phyloP scores from a whole-genome alignment of 2,888 invertebrate genomes.

The Drosophila testacea region DNA sequence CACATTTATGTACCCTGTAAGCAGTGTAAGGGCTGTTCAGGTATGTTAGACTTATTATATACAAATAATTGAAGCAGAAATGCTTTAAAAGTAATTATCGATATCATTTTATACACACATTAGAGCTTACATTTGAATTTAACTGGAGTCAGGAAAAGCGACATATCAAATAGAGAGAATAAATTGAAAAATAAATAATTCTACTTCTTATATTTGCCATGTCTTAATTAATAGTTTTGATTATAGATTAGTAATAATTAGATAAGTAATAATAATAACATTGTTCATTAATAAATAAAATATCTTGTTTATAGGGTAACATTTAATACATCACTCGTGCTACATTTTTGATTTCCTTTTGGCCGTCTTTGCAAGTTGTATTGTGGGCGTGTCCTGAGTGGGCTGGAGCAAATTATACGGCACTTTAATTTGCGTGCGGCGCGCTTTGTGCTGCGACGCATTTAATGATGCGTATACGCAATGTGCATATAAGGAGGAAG shows the following conservation, averaged over 20 bases:
- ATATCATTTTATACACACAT: too few relatives aligned
- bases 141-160: too few relatives aligned
- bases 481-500: constrained; percentile 43
- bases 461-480: constrained; percentile 75
- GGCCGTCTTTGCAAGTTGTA: constrained; percentile 3
- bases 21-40: too few relatives aligned
- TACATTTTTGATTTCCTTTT: neutral
- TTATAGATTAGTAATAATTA: too few relatives aligned
- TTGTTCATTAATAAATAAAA: too few relatives aligned
- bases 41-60: neutral
- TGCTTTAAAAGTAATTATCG: too few relatives aligned
- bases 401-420: constrained; percentile 53
- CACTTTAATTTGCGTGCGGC: constrained; percentile 70
- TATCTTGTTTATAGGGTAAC: neutral
- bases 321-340: neutral
- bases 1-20: constrained; percentile 33
- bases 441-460: constrained; percentile 42
- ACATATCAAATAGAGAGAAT: too few relatives aligned
- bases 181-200: too few relatives aligned
- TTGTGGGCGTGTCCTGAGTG: constrained; percentile 38
- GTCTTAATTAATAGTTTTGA: too few relatives aligned
- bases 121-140: too few relatives aligned
- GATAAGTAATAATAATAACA: too few relatives aligned
- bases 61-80: neutral
- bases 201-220: too few relatives aligned